These are phyloP conservation scores for Epicauta chinensis DNA, from an alignment of 1,140 invertebrate genomes.

Conservation along the genomic window DNA sequence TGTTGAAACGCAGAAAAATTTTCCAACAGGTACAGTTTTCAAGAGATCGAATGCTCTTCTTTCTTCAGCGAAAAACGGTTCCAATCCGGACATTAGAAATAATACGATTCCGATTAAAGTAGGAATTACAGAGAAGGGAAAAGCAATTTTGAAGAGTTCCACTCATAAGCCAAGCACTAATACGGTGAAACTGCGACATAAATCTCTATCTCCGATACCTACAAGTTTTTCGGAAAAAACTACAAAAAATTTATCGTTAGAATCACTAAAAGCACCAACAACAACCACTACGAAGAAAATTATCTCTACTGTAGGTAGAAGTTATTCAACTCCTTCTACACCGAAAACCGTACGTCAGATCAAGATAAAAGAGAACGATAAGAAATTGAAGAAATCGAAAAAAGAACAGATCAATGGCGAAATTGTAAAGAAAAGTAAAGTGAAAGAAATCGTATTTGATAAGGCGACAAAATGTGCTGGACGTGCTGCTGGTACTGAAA, in stretches of 20 bases:
- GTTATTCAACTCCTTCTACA: background rate
- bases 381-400: conserved; percentile 30
- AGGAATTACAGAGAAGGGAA: conserved; percentile 46
- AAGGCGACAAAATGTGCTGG: conserved; percentile 24
- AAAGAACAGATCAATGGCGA: conserved; percentile 36
- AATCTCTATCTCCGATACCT: conserved; percentile 10
- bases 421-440: conserved; percentile 31
- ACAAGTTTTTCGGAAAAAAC: background rate
- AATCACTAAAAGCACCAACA: conserved; percentile 32
- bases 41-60: conserved; percentile 43
- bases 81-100: conserved; percentile 39
- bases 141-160: conserved; percentile 36
- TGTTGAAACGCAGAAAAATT: conserved; percentile 42
- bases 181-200: conserved; percentile 2
- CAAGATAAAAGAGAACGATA: conserved; percentile 2
- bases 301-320: conserved; percentile 3
- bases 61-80: conserved; percentile 36
- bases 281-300: conserved; percentile 14
- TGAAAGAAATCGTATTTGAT: conserved; percentile 27
- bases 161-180: background rate
- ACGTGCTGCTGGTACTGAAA: conserved; percentile 24
- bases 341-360: conserved; percentile 4
- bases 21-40: conserved; percentile 37
- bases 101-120: conserved; percentile 46
- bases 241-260: conserved; percentile 33